A percentile compares a stretch with the other conserved stretches of the same genome.
These are phyloP conservation scores for Panagrolaimus sp. DNA, from an alignment of 1,140 invertebrate species.

Conservation along the genomic window DNA sequence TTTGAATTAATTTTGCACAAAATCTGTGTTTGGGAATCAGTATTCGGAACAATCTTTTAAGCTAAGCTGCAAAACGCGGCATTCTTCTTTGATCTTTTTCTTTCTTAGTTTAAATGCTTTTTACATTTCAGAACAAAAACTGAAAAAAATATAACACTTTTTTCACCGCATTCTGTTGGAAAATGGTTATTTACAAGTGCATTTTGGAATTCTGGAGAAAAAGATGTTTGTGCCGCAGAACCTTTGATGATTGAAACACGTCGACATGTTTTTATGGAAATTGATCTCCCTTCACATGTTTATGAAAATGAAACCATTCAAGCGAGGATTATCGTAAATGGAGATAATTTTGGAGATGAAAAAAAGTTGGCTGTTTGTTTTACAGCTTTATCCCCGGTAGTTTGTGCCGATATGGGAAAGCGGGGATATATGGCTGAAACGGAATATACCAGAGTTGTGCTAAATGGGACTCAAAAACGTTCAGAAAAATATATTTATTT, in stretches of 20 bases:
- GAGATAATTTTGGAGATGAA: neutral
- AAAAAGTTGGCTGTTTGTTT: neutral
- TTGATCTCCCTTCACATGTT: neutral
- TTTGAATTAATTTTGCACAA: too few species aligned
- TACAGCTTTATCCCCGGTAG: neutral
- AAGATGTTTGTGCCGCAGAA: neutral
- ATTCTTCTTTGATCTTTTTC: neutral
- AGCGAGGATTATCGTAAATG: neutral
- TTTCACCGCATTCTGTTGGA: neutral
- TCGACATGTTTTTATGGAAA: neutral
- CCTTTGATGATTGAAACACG: neutral
- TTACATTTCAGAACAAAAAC: neutral
- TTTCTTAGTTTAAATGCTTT: too few species aligned
- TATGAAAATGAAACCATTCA: neutral
- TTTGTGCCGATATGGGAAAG: conserved; percentile 1
- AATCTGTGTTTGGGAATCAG: too few species aligned
- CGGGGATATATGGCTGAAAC: conserved; percentile 4
- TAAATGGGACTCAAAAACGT: neutral
- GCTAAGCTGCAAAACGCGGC: too few species aligned
- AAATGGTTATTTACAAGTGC: neutral
- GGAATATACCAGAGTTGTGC: neutral
- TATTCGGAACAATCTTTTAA: too few species aligned
- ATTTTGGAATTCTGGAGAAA: neutral
- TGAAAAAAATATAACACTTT: neutral
- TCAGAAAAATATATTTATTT: neutral